These are phyloP conservation scores for Montipora capitata DNA, from an alignment of 92 coral and sea anemone genomes.

Conservation along the genomic window DNA sequence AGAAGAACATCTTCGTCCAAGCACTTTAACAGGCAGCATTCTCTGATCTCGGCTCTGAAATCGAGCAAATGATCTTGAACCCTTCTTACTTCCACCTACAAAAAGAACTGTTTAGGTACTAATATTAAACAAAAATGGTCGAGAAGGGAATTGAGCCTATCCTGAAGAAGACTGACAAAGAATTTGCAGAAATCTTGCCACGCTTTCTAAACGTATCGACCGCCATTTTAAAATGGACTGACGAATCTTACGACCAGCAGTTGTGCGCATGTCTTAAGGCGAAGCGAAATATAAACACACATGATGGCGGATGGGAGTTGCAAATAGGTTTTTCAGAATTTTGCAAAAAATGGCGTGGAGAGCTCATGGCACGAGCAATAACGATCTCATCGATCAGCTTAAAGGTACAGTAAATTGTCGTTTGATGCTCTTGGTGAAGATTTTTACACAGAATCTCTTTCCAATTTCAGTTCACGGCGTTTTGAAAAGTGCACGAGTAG, in stretches of 20 bases:
- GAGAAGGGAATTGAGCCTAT: no score
- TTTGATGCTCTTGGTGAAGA: not conserved
- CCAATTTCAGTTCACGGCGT: conserved; percentile 81
- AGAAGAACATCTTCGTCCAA: not conserved
- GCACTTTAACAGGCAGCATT: not conserved
- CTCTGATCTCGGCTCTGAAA: not conserved
- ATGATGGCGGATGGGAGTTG: conserved; percentile 67
- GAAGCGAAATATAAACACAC: not conserved
- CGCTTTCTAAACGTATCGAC: not conserved
- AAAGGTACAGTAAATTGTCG: conserved; percentile 64
- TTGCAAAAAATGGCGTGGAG: conserved; percentile 91
- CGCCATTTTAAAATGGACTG: conserved; percentile 13
- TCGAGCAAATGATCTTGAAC: not conserved
- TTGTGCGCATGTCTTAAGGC: conserved; percentile 3
- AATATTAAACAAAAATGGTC: no score
- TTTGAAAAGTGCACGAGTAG: conserved; percentile 81
- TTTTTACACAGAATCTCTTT: not conserved
- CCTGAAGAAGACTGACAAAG: not conserved
- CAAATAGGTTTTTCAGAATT: conserved; percentile 18
- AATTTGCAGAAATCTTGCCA: not conserved
- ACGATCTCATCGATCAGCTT: conserved; percentile 81
- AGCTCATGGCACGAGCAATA: conserved; percentile 88
- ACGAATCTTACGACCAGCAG: conserved; percentile 7
- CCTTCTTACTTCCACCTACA: not conserved
- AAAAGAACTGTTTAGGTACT: not conserved